These are phyloP conservation scores for Polymixis lichenea DNA, from an alignment of 2,888 invertebrate species.

Conservation along the genomic window DNA sequence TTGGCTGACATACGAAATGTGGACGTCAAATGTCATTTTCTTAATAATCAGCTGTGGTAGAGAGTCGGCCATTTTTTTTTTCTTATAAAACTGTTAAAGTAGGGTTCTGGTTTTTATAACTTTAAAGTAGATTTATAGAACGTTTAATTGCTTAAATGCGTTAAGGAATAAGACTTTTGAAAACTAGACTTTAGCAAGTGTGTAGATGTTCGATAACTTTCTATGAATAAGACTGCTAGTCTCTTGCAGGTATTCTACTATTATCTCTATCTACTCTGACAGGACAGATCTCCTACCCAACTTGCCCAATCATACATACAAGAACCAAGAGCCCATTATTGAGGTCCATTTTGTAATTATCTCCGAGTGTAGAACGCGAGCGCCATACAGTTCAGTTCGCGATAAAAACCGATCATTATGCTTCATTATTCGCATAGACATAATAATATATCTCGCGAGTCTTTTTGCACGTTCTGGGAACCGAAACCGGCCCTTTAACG, in stretches of 20 bases:
- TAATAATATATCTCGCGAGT: slow-evolving; percentile 43
- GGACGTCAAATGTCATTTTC: no score
- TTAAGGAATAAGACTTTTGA: no score
- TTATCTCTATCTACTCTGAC: background rate
- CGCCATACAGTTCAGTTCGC: slow-evolving; percentile 51
- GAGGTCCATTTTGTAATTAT: slow-evolving; percentile 42
- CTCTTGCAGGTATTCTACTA: background rate
- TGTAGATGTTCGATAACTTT: no score
- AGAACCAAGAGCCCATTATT: slow-evolving; percentile 12
- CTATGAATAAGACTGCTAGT: no score
- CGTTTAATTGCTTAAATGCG: no score
- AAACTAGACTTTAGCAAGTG: no score
- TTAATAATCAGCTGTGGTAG: no score
- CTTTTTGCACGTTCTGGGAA: slow-evolving; percentile 65
- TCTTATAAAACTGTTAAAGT: no score
- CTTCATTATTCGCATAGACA: slow-evolving; percentile 49
- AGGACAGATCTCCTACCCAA: background rate
- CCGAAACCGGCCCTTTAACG: slow-evolving; percentile 40
- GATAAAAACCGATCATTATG: slow-evolving; percentile 55
- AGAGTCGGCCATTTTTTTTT: no score
- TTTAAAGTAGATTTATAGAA: no score
- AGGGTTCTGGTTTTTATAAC: no score
- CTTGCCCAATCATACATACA: background rate
- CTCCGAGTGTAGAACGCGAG: slow-evolving; percentile 13
- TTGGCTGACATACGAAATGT: no score